Base-by-base conservation (phyloP, 2,888 invertebrate genomes). In the Pachycephus smyrnensis region DNA sequence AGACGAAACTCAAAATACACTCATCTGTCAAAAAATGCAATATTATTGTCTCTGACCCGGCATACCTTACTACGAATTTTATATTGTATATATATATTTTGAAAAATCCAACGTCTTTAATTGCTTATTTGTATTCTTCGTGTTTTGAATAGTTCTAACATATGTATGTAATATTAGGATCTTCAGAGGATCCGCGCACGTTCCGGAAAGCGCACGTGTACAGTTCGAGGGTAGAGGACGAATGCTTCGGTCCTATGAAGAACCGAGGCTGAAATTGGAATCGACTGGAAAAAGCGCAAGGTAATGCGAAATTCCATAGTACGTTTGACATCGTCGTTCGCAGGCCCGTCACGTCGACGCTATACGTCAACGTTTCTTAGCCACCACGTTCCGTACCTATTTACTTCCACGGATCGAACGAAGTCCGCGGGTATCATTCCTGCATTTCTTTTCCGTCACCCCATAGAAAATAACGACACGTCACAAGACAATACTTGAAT, bases 291-390 rank as follows among this genome's bases (percentile, higher is more conserved):
- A 71, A 74, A 36, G 74, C 74, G 33, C 74, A 74, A 36, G 74
- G 74, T 74, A 74, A 74, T 74, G 74, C 74, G 74, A 74, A 74
- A 74, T 74, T 74, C 74, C 74, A 33, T 36, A 36, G 36, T 35
- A 35, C 74, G 35, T 36, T 74, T 36, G 35, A 36, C 33, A 36
- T 11, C 33, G 36, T 33, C 15, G 12, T 35, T 32, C 35, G 33
- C 33, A 74, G 30, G 11, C 74, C 36, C 36, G 36, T 74, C 74
- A 74, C 74, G 74, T 74, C 36, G 74, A 9, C 12, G 36, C 74
- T 33, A 74, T 74, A 74, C 37, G 74, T 74, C 74, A 74, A 74
- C 74, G 74, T 74, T 74, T 36, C 74, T 74, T 74, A 74, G 74
- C 23, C 71, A 71, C 71, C 30, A 23, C 30, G 31, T 71, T 71